Evolutionary conservation across 1,140 invertebrate genomes (phyloP).

Genomic region (Heliconius hermathena): DNA sequence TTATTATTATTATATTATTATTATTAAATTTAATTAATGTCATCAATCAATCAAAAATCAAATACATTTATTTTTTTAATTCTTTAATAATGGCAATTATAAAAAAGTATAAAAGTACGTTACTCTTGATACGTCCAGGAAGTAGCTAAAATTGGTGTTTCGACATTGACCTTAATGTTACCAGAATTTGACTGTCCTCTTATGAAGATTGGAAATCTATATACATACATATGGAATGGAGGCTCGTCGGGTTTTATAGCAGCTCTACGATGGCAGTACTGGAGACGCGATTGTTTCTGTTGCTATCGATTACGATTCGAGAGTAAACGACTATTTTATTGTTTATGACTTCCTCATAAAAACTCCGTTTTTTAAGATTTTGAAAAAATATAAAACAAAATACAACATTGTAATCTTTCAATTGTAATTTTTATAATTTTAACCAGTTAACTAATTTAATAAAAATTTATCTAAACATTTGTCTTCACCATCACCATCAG

Average conservation of each 20-base stretch:
- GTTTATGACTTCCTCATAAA: conserved; percentile 20
- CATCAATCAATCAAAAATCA: no score
- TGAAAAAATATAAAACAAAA: background rate
- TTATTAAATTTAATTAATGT: no score
- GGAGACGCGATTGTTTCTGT: conserved; percentile 17
- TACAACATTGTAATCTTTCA: background rate
- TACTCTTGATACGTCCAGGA: background rate
- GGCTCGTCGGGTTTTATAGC: conserved; percentile 24
- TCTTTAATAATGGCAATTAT: background rate
- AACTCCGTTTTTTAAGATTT: background rate
- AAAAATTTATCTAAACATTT: no score
- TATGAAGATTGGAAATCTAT: conserved; percentile 22
- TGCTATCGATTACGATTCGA: conserved; percentile 11
- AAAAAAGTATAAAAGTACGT: background rate
- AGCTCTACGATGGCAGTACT: conserved; percentile 21
- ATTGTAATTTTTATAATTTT: background rate
- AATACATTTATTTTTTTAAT: no score
- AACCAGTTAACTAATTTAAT: background rate
- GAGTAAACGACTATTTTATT: conserved; percentile 18
- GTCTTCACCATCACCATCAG: no score
- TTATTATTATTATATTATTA: no score
- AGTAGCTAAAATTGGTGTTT: background rate
- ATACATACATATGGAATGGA: conserved; percentile 1
- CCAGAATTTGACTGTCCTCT: conserved; percentile 14
- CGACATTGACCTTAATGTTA: conserved; percentile 23